Conservation (phyloP, 2,113 vertebrate genomes). For the Gorsachius goisagi region DNA sequence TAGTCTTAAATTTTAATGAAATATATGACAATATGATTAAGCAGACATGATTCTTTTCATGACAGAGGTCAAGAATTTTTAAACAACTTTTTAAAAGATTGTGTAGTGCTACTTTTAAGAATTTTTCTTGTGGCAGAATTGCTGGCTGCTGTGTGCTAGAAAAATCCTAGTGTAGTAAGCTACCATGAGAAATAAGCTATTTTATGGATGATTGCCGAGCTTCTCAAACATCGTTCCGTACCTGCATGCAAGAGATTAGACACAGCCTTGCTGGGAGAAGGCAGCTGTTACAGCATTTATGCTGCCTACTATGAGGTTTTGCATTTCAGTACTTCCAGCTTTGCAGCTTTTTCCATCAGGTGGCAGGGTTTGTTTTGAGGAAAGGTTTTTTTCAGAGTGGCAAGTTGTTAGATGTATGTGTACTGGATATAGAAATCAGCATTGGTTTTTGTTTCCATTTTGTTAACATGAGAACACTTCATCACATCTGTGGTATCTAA, state of each 20-base stretch:
- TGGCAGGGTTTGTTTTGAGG: neutral
- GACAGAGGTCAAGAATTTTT: neutral
- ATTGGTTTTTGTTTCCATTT: neutral
- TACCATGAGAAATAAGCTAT: neutral
- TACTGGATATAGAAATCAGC: neutral
- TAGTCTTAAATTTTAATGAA: neutral
- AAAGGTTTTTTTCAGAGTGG: neutral
- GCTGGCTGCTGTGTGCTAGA: neutral
- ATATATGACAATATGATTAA: neutral
- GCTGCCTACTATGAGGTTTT: neutral
- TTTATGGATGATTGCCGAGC: neutral
- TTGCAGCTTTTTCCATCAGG: neutral
- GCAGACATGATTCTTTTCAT: neutral
- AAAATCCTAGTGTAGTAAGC: neutral
- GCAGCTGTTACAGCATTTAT: neutral
- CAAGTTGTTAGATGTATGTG: neutral
- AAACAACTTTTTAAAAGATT: neutral
- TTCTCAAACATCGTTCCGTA: neutral
- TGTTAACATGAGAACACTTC: neutral
- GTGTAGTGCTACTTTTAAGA: neutral
- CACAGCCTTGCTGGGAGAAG: neutral
- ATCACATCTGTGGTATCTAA: neutral
- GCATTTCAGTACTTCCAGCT: neutral
- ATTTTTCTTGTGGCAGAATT: neutral
- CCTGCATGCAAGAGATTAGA: conserved; percentile 5